These are phyloP conservation scores for Ips typographus DNA, from an alignment of 1,140 invertebrate species.

Conservation along the genomic window DNA sequence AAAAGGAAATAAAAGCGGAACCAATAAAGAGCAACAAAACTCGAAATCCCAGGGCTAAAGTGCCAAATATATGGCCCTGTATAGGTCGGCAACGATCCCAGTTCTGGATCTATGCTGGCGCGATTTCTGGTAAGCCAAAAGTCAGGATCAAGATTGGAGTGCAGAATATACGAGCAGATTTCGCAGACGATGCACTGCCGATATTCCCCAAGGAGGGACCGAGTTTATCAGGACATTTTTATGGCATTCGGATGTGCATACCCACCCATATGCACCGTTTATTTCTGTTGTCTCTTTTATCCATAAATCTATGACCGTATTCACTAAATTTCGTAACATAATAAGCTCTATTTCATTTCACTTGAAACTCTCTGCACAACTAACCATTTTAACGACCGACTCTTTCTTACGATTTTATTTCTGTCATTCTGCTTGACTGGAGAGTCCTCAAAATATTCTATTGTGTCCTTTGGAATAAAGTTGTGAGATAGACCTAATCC, in stretches of 20 bases:
- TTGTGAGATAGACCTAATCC: conserved; percentile 6
- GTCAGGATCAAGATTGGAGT: conserved; percentile 47
- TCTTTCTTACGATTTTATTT: conserved; percentile 4
- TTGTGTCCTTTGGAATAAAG: conserved; percentile 4
- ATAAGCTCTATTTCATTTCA: background rate
- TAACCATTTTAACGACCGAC: conserved; percentile 1
- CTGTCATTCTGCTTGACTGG: conserved; percentile 7
- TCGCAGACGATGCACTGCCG: conserved; percentile 49
- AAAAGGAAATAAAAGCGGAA: background rate
- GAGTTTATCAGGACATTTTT: conserved; percentile 48
- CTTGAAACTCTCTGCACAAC: conserved; percentile 5
- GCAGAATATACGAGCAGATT: conserved; percentile 46
- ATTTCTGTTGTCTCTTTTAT: too few species aligned
- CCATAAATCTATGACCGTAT: too few species aligned
- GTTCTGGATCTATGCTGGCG: conserved; percentile 18
- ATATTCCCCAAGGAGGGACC: conserved; percentile 43
- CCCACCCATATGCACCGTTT: background rate
- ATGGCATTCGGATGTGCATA: conserved; percentile 34
- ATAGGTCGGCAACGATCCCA: conserved; percentile 14
- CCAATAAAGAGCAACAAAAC: conserved; percentile 2
- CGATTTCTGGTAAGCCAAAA: conserved; percentile 52
- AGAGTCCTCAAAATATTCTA: conserved; percentile 10
- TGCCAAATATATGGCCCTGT: conserved; percentile 8
- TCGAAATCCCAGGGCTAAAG: conserved; percentile 9
- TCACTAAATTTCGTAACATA: too few species aligned